These are phyloP conservation scores for Apodemia mormo DNA, from an alignment of 2,888 invertebrate genomes.

Conservation along the genomic window DNA sequence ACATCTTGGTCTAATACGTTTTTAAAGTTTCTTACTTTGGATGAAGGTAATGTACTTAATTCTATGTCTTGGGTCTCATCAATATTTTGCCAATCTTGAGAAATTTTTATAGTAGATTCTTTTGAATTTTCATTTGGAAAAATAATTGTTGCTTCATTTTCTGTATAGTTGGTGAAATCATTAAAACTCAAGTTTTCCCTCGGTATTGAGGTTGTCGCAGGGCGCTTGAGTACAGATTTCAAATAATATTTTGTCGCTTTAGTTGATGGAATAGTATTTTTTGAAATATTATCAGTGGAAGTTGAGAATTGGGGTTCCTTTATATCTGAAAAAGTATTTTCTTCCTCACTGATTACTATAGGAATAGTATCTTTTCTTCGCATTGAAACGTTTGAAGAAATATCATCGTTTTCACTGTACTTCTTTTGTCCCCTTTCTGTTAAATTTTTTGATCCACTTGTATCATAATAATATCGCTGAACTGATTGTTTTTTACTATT, in stretches of 20 bases:
- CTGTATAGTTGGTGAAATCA: slow-evolving; percentile 24
- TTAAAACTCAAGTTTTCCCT: slow-evolving; percentile 51
- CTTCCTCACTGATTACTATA: slow-evolving; percentile 50
- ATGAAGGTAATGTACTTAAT: slow-evolving; percentile 32
- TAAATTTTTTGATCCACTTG: slow-evolving; percentile 46
- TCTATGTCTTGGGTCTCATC: not conserved
- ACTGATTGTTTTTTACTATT: slow-evolving; percentile 42
- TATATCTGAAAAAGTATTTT: slow-evolving; percentile 28
- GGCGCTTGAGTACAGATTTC: slow-evolving; percentile 60
- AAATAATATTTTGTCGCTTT: slow-evolving; percentile 59
- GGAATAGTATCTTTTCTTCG: slow-evolving; percentile 50
- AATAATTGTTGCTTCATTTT: slow-evolving; percentile 29
- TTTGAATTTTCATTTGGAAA: slow-evolving; percentile 33
- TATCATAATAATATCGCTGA: slow-evolving; percentile 51
- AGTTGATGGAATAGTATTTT: slow-evolving; percentile 41
- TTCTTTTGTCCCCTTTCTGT: slow-evolving; percentile 39
- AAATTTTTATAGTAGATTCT: slow-evolving; percentile 1
- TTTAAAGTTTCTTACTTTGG: slow-evolving; percentile 39
- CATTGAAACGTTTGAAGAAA: slow-evolving; percentile 40
- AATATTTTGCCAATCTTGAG: slow-evolving; percentile 14
- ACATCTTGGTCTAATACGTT: slow-evolving; percentile 41
- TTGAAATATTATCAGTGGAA: slow-evolving; percentile 32
- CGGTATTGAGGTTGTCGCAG: slow-evolving; percentile 49
- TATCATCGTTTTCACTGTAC: slow-evolving; percentile 34
- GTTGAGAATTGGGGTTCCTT: slow-evolving; percentile 30